These are phyloP conservation scores for Thamnophis elegans DNA, from an alignment of 2,797 vertebrate species.

Conservation along the genomic window DNA sequence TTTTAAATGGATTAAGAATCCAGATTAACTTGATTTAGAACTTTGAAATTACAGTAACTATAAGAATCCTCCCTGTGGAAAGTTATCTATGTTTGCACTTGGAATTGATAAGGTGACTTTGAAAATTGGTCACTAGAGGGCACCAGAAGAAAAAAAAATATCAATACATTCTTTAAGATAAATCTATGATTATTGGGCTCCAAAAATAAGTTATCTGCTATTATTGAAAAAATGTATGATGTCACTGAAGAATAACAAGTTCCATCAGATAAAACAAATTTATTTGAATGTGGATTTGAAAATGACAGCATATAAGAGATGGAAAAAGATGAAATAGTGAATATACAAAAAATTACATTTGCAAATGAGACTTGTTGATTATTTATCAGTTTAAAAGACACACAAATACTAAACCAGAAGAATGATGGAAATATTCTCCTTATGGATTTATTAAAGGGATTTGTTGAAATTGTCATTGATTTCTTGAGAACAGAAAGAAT, in stretches of 20 bases:
- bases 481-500: neutral
- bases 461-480: neutral
- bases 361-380: neutral
- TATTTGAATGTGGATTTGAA: neutral
- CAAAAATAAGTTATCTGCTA: neutral
- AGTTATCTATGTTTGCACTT: neutral
- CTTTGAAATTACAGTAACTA: neutral
- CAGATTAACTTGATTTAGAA: neutral
- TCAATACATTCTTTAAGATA: neutral
- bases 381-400: neutral
- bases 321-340: neutral
- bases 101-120: neutral
- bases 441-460: too few species aligned
- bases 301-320: neutral
- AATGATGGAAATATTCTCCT: neutral
- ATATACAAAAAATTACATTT: neutral
- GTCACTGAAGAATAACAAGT: neutral
- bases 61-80: neutral
- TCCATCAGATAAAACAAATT: neutral
- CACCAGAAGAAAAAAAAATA: neutral
- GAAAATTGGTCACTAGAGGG: neutral
- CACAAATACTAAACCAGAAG: neutral
- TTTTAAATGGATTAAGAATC: neutral
- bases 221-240: neutral
- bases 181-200: neutral